phyloP scores from a whole-genome alignment of 1,140 invertebrate species.

The Nebria ingens region DNA sequence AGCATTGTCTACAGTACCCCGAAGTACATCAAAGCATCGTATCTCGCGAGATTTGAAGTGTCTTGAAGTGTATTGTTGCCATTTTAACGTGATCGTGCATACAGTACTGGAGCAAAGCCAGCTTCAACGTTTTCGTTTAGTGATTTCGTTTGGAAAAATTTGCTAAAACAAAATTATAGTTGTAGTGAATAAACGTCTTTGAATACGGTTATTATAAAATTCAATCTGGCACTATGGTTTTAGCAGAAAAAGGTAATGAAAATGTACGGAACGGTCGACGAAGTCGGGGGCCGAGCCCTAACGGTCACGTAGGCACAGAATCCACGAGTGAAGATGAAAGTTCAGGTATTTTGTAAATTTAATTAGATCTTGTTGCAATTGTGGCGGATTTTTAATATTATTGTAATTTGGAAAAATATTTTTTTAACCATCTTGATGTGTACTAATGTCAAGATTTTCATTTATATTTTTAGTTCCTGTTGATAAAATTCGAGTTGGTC shows the following conservation, averaged over 20 bases:
- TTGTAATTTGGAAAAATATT: slow-evolving; percentile 16
- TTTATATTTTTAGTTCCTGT: slow-evolving; percentile 53
- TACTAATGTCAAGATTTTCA: slow-evolving; percentile 32
- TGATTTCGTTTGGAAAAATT: not conserved
- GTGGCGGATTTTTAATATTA: slow-evolving; percentile 13
- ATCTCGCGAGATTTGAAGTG: not conserved
- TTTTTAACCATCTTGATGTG: slow-evolving; percentile 24
- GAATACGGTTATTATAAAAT: not conserved
- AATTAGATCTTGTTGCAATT: slow-evolving; percentile 20
- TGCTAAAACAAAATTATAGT: not conserved
- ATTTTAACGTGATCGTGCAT: not conserved
- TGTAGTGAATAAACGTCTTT: not conserved
- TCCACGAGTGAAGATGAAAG: slow-evolving; percentile 72
- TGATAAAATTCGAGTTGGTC: slow-evolving; percentile 87
- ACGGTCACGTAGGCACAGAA: slow-evolving; percentile 66
- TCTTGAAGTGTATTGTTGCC: not conserved
- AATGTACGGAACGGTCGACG: slow-evolving; percentile 72
- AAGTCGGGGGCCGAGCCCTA: slow-evolving; percentile 79
- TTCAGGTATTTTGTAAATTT: slow-evolving; percentile 48
- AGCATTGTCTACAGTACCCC: not conserved
- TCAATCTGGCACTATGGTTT: slow-evolving; percentile 53
- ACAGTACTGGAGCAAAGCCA: not conserved
- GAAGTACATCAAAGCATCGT: not conserved
- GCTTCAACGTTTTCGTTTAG: not conserved
- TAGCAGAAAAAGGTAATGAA: slow-evolving; percentile 73